phyloP scores from a whole-genome alignment of 2,797 vertebrate species.

The Coccyzus lansbergi region DNA sequence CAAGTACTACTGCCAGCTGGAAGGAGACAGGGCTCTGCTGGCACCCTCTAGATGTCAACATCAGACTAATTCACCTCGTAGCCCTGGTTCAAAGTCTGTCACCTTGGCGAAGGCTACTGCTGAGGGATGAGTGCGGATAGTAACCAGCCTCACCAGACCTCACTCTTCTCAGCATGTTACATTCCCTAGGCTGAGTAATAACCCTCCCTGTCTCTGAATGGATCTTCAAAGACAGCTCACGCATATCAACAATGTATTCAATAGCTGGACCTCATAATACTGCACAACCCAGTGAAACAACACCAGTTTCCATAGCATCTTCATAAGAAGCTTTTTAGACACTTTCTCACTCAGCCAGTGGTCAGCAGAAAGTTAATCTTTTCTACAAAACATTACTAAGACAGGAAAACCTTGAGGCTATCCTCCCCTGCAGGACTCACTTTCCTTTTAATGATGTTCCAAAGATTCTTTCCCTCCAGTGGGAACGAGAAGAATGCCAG shows the following conservation, averaged over 20 bases:
- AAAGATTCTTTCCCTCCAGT: background rate
- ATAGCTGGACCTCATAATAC: background rate
- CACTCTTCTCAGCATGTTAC: background rate
- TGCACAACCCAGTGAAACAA: background rate
- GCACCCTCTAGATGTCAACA: background rate
- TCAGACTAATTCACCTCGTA: background rate
- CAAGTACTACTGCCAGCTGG: background rate
- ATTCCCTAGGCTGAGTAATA: background rate
- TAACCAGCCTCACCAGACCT: background rate
- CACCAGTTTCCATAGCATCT: accelerated
- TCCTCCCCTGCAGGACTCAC: background rate
- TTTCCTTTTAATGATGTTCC: background rate
- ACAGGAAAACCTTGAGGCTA: background rate
- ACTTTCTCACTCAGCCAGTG: background rate
- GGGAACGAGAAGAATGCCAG: background rate
- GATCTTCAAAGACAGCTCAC: background rate
- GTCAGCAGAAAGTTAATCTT: background rate
- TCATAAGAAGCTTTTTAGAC: background rate
- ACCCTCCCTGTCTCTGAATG: background rate
- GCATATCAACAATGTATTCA: background rate
- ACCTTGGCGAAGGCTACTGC: background rate
- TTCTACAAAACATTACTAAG: background rate
- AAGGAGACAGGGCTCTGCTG: background rate
- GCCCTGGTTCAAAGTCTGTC: background rate
- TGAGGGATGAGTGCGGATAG: background rate